Conservation (phyloP, 2,113 vertebrate species). For the Cavia aperea region DNA sequence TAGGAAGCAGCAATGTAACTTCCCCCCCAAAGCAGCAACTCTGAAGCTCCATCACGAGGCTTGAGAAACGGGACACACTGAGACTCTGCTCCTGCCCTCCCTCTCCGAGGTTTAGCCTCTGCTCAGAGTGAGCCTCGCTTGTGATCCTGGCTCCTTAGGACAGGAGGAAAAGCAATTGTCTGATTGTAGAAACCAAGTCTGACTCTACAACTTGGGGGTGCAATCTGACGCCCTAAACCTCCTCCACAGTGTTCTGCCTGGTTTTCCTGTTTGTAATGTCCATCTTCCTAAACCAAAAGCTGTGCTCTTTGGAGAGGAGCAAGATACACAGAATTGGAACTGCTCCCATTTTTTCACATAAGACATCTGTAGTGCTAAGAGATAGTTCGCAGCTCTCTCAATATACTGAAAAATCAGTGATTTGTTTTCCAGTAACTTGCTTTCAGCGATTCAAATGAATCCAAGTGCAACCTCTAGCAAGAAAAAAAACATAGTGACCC, state of each 20-base stretch:
- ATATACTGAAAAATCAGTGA: not conserved
- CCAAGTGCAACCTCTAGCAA: not conserved
- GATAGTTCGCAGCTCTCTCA: not conserved
- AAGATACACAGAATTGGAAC: not conserved
- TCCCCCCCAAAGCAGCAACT: not conserved
- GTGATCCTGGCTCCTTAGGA: not conserved
- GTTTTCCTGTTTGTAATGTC: not conserved
- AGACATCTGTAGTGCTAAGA: not conserved
- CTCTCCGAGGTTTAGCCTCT: not conserved
- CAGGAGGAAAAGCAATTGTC: not conserved
- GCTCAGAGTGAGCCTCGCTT: not conserved
- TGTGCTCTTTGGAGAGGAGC: not conserved
- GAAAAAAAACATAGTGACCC: not conserved
- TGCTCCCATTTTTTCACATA: not conserved
- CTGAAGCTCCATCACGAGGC: not conserved
- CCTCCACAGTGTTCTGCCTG: not conserved
- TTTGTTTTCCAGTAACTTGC: conserved; percentile 17
- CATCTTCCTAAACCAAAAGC: conserved; percentile 1
- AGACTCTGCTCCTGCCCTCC: too few relatives aligned
- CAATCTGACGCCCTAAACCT: not conserved
- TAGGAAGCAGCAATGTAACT: not conserved
- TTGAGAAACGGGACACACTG: not conserved
- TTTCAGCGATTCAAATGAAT: not conserved
- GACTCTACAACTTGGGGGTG: not conserved
- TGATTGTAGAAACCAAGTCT: not conserved